Conservation (phyloP, 2,797 vertebrate genomes). For the Clarias laeviceps region DNA sequence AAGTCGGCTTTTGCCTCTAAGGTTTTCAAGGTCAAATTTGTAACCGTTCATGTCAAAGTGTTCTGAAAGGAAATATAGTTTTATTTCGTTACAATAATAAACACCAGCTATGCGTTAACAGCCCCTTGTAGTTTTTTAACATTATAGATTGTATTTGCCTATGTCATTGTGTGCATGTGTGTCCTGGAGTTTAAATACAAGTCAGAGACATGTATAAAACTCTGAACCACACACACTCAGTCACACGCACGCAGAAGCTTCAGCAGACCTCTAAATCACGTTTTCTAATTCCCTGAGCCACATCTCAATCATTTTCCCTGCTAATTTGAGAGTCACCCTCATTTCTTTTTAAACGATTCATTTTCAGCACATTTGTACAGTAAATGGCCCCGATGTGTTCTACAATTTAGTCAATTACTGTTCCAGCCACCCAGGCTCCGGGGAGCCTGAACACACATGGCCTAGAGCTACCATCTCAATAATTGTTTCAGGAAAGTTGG, state of each 20-base stretch:
- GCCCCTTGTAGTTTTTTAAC: not conserved
- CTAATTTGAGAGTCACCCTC: slow-evolving; percentile 99
- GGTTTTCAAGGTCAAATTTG: slow-evolving; percentile 33
- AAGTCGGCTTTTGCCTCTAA: not conserved
- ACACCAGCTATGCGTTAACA: not conserved
- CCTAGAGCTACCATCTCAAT: slow-evolving; percentile 99
- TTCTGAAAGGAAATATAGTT: not conserved
- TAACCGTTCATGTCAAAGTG: not conserved
- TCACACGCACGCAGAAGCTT: slow-evolving; percentile 72
- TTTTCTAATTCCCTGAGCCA: slow-evolving; percentile 93
- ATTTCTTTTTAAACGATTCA: slow-evolving; percentile 99
- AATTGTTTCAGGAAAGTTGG: slow-evolving; percentile 99
- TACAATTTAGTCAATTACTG: slow-evolving; percentile 99
- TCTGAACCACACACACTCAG: slow-evolving; percentile 6
- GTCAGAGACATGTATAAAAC: slow-evolving; percentile 71
- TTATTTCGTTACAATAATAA: not conserved
- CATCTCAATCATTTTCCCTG: slow-evolving; percentile 99
- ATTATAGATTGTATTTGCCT: slow-evolving; percentile 28
- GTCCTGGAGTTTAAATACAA: slow-evolving; percentile 75
- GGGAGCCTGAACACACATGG: slow-evolving; percentile 99
- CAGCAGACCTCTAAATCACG: slow-evolving; percentile 84
- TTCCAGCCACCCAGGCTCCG: slow-evolving; percentile 98
- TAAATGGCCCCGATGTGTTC: slow-evolving; percentile 99
- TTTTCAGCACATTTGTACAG: slow-evolving; percentile 97
- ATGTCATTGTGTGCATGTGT: slow-evolving; percentile 60